Evolutionary conservation across 53 echinoderm and acorn worm genomes (phyloP).

Genomic region (Arbacia lixula): DNA sequence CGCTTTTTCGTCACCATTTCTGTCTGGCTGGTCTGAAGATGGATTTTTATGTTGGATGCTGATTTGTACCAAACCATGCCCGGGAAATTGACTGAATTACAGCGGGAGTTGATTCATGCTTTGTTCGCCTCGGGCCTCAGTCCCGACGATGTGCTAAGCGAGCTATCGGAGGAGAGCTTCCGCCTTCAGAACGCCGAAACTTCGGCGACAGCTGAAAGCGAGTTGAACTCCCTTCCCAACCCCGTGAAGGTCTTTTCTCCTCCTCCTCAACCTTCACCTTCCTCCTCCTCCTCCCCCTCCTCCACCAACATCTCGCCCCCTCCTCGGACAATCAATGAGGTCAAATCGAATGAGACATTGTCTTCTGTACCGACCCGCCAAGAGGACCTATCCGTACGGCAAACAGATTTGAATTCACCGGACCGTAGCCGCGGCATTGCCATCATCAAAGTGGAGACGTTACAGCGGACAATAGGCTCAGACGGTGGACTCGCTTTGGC

Average conservation of each 20-base stretch:
- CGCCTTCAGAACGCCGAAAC: slow-evolving; percentile 5
- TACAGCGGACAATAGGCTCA: slow-evolving; percentile 35
- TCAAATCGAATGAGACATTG: slow-evolving; percentile 44
- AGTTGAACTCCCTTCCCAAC: neutral
- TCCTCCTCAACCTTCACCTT: slow-evolving; percentile 6
- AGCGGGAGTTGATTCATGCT: slow-evolving; percentile 78
- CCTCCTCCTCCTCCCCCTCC: neutral
- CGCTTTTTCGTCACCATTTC: too few species aligned
- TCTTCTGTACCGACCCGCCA: slow-evolving; percentile 35
- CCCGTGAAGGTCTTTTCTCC: neutral
- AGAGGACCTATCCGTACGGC: slow-evolving; percentile 43
- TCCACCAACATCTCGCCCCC: neutral
- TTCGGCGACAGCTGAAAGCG: neutral
- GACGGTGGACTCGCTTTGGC: neutral
- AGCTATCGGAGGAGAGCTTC: slow-evolving; percentile 54
- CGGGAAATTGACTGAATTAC: slow-evolving; percentile 79
- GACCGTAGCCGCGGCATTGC: slow-evolving; percentile 30
- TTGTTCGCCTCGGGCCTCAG: slow-evolving; percentile 75
- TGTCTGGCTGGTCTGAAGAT: neutral
- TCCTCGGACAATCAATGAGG: slow-evolving; percentile 20
- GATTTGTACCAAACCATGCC: slow-evolving; percentile 62
- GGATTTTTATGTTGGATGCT: neutral
- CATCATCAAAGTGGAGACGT: slow-evolving; percentile 42
- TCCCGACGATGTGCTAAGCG: slow-evolving; percentile 72
- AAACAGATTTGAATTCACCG: slow-evolving; percentile 55